These are phyloP conservation scores for Ispidina picta DNA, from an alignment of 2,797 vertebrate genomes.

Conservation along the genomic window DNA sequence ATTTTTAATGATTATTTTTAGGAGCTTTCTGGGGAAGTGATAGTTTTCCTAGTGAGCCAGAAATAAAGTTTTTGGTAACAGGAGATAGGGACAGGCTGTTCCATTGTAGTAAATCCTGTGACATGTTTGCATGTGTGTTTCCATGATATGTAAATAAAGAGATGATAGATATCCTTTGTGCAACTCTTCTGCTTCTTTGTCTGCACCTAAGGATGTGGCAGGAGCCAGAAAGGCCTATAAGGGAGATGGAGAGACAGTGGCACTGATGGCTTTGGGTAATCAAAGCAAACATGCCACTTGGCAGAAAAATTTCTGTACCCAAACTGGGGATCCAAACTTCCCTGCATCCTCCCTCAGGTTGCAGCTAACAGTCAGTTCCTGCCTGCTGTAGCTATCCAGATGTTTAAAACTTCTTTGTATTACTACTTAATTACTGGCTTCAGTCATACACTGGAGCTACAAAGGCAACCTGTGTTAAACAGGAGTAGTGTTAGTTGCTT, in stretches of 20 bases:
- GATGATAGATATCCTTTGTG: conserved; percentile 30
- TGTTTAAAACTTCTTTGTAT: background rate
- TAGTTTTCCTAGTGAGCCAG: conserved; percentile 45
- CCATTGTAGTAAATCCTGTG: conserved; percentile 43
- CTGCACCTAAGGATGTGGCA: background rate
- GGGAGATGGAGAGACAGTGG: background rate
- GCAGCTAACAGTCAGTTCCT: background rate
- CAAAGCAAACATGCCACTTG: background rate
- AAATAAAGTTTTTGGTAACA: background rate
- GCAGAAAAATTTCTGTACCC: background rate
- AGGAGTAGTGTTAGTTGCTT: background rate
- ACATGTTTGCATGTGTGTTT: conserved; percentile 71
- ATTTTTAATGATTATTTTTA: conserved; percentile 52
- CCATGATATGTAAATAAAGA: conserved; percentile 77
- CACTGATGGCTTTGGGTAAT: background rate
- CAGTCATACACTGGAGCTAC: background rate
- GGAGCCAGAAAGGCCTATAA: background rate
- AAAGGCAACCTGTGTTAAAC: background rate
- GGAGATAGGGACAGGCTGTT: background rate
- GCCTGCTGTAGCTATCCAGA: background rate
- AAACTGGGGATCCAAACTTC: background rate
- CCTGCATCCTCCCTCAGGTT: background rate
- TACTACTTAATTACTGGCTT: background rate
- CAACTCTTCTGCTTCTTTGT: background rate
- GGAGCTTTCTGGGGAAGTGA: conserved; percentile 46